Conservation (phyloP, 2,113 vertebrate genomes). For the Sardina pilchardus region DNA sequence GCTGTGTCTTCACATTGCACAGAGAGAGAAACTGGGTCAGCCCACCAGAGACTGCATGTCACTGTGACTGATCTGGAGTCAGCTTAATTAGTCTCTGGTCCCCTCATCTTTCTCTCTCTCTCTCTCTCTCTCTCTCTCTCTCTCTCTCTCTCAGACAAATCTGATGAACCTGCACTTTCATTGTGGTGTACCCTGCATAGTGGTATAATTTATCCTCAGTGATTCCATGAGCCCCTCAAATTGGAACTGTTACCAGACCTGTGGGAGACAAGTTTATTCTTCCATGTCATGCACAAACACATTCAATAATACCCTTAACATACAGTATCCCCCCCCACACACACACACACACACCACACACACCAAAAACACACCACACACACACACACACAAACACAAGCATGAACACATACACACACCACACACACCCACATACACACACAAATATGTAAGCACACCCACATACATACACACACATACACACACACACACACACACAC, state of each 20-base stretch:
- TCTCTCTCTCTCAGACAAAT: conserved; percentile 17
- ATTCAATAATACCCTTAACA: neutral
- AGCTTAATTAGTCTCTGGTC: conserved; percentile 46
- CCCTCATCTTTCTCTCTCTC: conserved; percentile 1
- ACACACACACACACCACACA: neutral
- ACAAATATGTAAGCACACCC: neutral
- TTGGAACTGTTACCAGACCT: conserved; percentile 29
- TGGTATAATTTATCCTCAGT: neutral
- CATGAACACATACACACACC: neutral
- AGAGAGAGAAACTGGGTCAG: conserved; percentile 46
- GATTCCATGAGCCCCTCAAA: conserved; percentile 7
- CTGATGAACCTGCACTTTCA: conserved; percentile 37
- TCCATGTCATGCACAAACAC: neutral
- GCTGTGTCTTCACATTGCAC: neutral
- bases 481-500: neutral
- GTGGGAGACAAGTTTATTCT: neutral
- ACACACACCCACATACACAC: neutral
- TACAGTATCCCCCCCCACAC: too few species aligned
- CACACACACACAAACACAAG: neutral
- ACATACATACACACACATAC: neutral
- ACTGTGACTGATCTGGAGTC: conserved; percentile 49
- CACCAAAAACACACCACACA: too few species aligned
- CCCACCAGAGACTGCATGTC: conserved; percentile 46
- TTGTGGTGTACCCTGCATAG: conserved; percentile 14
- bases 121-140: neutral